These are phyloP conservation scores for Trigoniulus corallinus DNA, from an alignment of 1,140 invertebrate genomes.

Conservation along the genomic window DNA sequence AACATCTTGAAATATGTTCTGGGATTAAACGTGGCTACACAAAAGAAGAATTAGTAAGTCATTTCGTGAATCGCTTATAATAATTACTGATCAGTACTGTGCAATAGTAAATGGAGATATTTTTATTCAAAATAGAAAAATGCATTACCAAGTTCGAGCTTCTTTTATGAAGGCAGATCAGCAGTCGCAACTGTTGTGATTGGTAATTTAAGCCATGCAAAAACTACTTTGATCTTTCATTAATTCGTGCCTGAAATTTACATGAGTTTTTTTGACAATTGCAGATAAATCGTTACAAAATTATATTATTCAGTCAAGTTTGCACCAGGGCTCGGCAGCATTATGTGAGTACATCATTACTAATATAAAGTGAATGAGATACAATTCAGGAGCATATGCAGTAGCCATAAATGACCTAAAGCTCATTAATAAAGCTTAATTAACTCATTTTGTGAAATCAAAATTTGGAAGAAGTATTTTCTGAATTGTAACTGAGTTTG, in stretches of 20 bases:
- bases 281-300: neutral
- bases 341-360: neutral
- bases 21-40: constrained; percentile 9
- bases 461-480: neutral
- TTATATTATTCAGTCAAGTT: neutral
- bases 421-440: neutral
- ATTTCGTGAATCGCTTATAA: neutral
- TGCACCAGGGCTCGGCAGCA: neutral
- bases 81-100: too few species aligned
- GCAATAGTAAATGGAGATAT: neutral
- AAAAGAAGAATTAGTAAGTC: constrained; percentile 11
- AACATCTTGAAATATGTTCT: constrained; percentile 8
- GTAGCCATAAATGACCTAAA: neutral
- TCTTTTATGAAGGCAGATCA: constrained; percentile 1
- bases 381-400: neutral
- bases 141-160: constrained; percentile 4
- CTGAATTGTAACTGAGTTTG: too few species aligned
- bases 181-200: constrained; percentile 5
- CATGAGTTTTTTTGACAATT: neutral
- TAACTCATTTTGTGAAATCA: neutral
- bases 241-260: neutral
- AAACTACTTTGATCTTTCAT: too few species aligned
- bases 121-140: neutral
- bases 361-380: neutral
- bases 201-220: neutral